Evolutionary conservation across 2,113 vertebrate genomes (phyloP), one percentile per base, ranked within the genome.

Genomic region (Holacanthus passer): DNA sequence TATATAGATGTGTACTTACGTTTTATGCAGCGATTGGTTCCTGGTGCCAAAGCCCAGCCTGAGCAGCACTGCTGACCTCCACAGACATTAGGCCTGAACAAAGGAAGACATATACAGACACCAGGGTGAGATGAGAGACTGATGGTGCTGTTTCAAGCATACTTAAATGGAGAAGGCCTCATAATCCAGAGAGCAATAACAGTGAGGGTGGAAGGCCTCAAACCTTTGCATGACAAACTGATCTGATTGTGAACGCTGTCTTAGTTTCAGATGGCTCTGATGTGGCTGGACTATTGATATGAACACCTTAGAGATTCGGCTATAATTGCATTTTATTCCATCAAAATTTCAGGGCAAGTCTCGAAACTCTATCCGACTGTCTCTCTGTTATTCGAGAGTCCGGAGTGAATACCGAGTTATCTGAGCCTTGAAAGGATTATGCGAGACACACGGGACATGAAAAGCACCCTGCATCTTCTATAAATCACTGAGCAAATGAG

Each of bases 31-130:
- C 86, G 96, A 82, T 96, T 98, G 92, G 97, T 97, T 91, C 97
- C 94, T 6, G 96, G 96, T 73, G 97, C 97, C 0, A 96, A 91
- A 13, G 96, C 97, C 97, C 97, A 99, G 64, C 97, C 97, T 5
- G 96, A 96, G 94, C 98, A 99, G 93, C 98, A 99, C 85, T 97
- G 96, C 77, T 97, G 97, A 93, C 97, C 96, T 92, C 97, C 97
- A 63, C 98, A 99, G 85, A 98, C 96, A 12, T 99, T 98, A 58
- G 97, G 96, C 93, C 98, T 99, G 93, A 81, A 83, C 65, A 83
- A 82, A 90, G 77, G 56, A 83, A 77, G 0, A 65, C 70, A 83
- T 13, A 83, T 11, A 75, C 9, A 83, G 75, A 86, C 68, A 77
- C 24, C 53, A 76, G 11, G 35, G 27, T 71, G 39, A 82, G 59